These are phyloP conservation scores for Nomada fabriciana DNA, from an alignment of 2,888 invertebrate genomes.

Conservation along the genomic window DNA sequence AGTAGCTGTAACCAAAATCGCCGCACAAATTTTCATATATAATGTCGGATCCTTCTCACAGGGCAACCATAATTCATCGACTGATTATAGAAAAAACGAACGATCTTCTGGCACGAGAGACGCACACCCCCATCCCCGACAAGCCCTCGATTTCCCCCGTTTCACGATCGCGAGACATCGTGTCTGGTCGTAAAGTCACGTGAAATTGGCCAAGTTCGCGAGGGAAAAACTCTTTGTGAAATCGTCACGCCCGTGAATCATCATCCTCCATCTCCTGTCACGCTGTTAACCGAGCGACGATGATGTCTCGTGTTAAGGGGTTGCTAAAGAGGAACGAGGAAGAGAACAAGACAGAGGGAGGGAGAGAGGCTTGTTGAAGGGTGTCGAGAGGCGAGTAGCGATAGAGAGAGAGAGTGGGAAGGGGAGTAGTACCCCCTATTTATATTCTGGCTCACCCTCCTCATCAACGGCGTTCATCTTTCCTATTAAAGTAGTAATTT, in stretches of 20 bases:
- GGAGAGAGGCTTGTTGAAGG: slow-evolving; percentile 42
- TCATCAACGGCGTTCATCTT: slow-evolving; percentile 85
- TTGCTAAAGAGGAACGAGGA: slow-evolving; percentile 48
- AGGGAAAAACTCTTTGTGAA: slow-evolving; percentile 65
- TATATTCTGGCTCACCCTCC: slow-evolving; percentile 84
- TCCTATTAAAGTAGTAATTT: slow-evolving; percentile 85
- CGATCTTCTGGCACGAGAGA: slow-evolving; percentile 24
- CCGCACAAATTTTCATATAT: too few species aligned
- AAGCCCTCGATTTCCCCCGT: slow-evolving; percentile 34
- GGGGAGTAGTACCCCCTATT: slow-evolving; percentile 79
- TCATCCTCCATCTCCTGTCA: slow-evolving; percentile 72
- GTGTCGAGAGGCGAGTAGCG: slow-evolving; percentile 50
- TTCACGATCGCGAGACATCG: slow-evolving; percentile 24
- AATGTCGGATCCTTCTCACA: not conserved
- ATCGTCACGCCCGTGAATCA: slow-evolving; percentile 75
- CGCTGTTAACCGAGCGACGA: slow-evolving; percentile 74
- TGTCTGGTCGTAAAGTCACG: slow-evolving; percentile 58
- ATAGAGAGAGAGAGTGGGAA: slow-evolving; percentile 38
- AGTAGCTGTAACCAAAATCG: too few species aligned
- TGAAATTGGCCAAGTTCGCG: slow-evolving; percentile 62
- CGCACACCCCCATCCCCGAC: slow-evolving; percentile 19
- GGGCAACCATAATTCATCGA: slow-evolving; percentile 13
- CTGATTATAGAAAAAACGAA: slow-evolving; percentile 29
- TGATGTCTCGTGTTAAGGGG: slow-evolving; percentile 72
- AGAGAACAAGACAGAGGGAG: slow-evolving; percentile 39